phyloP scores from a whole-genome alignment of 2,797 vertebrate species.

The Aselliscus stoliczkanus region DNA sequence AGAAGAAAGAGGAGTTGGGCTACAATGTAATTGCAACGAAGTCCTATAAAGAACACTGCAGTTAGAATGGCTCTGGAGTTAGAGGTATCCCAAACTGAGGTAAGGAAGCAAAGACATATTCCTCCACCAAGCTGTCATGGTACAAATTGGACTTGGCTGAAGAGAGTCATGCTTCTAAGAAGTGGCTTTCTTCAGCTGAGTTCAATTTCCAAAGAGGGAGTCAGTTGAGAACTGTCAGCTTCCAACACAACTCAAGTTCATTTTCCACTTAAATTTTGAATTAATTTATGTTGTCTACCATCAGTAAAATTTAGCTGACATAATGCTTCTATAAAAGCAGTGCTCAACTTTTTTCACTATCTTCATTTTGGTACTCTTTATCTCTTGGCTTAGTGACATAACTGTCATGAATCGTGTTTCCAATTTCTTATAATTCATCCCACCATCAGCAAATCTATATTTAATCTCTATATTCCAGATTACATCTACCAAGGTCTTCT shows the following conservation, averaged over 20 bases:
- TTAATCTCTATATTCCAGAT: neutral
- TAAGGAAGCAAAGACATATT: neutral
- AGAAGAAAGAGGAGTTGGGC: neutral
- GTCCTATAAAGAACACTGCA: neutral
- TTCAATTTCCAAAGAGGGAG: neutral
- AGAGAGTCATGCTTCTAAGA: neutral
- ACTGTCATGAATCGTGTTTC: neutral
- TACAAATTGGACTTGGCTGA: neutral
- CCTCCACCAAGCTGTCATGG: neutral
- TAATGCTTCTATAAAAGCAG: neutral
- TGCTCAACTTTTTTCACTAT: neutral
- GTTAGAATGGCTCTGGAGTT: neutral
- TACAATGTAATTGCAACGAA: neutral
- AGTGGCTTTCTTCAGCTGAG: neutral
- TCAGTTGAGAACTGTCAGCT: neutral
- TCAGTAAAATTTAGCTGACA: neutral
- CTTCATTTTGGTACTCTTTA: neutral
- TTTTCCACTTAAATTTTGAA: neutral
- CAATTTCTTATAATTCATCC: neutral
- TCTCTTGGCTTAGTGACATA: neutral
- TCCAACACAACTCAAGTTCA: neutral
- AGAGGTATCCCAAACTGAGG: neutral
- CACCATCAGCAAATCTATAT: neutral
- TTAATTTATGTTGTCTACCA: neutral
- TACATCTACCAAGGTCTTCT: neutral